phyloP scores from a whole-genome alignment of 2,888 invertebrate genomes.

The Standfussiana lucernea region DNA sequence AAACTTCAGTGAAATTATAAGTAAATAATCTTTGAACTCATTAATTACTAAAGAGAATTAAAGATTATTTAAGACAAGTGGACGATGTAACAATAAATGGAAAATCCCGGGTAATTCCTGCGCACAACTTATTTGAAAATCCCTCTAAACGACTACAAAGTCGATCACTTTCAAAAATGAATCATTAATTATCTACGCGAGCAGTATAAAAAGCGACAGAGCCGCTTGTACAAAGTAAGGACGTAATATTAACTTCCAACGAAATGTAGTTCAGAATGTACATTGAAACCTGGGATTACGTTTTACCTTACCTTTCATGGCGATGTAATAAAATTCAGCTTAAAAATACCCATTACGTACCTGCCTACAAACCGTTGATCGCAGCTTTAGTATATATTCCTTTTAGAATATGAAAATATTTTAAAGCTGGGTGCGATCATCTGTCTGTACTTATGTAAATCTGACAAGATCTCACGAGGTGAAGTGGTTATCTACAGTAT shows the following conservation, averaged over 20 bases:
- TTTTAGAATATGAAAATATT: constrained; percentile 73
- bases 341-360: constrained; percentile 82
- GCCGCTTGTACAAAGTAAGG: constrained; percentile 59
- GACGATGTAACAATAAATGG: constrained; percentile 7
- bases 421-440: constrained; percentile 67
- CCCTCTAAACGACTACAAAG: constrained; percentile 28
- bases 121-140: constrained; percentile 6
- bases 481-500: constrained; percentile 47
- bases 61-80: background rate
- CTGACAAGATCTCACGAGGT: constrained; percentile 51
- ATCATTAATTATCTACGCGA: constrained; percentile 46
- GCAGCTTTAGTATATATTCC: constrained; percentile 73
- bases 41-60: too few relatives aligned
- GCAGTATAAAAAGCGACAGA: constrained; percentile 52
- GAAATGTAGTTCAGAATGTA: constrained; percentile 79
- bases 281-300: constrained; percentile 88
- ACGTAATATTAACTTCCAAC: constrained; percentile 74
- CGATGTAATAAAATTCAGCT: constrained; percentile 90
- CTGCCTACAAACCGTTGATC: constrained; percentile 69
- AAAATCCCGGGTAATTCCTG: constrained; percentile 1
- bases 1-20: background rate
- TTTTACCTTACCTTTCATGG: constrained; percentile 88
- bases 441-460: constrained; percentile 54
- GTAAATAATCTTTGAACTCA: background rate
- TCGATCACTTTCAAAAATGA: constrained; percentile 44